Evolutionary conservation across 2,113 vertebrate species (phyloP), one percentile per base, ranked within the genome.

Genomic region (Pithys albifrons): DNA sequence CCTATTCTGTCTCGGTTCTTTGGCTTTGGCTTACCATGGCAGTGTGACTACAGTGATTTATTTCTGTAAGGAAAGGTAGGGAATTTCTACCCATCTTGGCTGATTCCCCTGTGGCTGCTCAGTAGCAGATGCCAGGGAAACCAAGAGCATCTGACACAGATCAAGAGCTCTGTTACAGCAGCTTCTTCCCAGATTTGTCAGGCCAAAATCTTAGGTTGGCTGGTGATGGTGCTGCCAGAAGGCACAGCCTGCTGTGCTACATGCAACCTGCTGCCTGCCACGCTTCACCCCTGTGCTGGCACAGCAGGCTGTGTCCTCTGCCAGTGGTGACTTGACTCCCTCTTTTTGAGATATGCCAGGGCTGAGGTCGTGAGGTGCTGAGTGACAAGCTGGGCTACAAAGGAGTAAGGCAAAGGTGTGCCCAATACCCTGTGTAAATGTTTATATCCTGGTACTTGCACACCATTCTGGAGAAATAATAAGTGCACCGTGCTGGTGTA

Each of bases 131-230:
- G 39, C 27, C 1, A 7, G 46, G 45, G 74, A 69, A 89, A 85
- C 37, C 65, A 52, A 59, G 29, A 51, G 16, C 0, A 0, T 29
- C 41, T 69, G 29, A 67, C 1, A 3, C 41, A 37, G 24, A 28
- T 76, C 66, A 23, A n/a, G 37, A 70, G 35, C 19, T 61, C 45
- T 65, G 14, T 45, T 61, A 23, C 12, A 35, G 31, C 39, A 62
- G 52, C 51, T 48, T 55, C 51, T 76, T 80, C 25, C 25, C 2
- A 1, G 27, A 6, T 64, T 74, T 72, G 78, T 49, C 65, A 87
- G 66, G 17, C 20, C 75, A 39, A 61, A 95, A 78, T 85, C 69
- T 59, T 59, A 59, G 41, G 16, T 24, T 85, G 4, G 19, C 46
- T 54, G 22, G n/a, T 70, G 22, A 22, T 2, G 0, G 7, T 17